Percentiles rank a stretch among this genome's conserved stretches.
Conservation (phyloP, 2,797 vertebrate species). For the Apodemus agrarius region DNA sequence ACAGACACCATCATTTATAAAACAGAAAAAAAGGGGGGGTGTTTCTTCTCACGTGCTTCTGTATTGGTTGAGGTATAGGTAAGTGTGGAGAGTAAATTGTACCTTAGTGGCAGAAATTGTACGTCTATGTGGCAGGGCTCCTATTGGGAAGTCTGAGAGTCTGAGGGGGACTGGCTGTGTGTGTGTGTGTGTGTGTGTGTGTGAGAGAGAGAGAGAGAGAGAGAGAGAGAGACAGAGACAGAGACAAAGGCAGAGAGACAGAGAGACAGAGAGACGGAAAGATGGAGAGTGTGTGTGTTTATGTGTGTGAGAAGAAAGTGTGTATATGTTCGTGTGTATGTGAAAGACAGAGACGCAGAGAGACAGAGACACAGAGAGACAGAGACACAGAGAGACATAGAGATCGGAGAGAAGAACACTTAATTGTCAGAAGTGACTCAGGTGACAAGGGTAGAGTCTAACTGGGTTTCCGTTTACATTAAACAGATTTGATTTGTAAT, state of each 20-base stretch:
- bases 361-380: background rate
- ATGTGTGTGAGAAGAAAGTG: too few species aligned
- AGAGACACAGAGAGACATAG: background rate
- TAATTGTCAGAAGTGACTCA: conserved; percentile 70
- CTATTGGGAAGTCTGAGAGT: background rate
- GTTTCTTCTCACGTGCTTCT: background rate
- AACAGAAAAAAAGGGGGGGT: background rate
- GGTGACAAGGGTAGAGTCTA: conserved; percentile 61
- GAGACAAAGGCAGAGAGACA: background rate
- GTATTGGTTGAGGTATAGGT: background rate
- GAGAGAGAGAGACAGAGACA: background rate
- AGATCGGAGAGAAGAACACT: background rate
- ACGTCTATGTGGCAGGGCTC: background rate
- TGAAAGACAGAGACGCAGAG: background rate
- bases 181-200: background rate
- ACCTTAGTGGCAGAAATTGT: background rate
- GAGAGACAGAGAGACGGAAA: background rate
- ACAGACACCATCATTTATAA: background rate
- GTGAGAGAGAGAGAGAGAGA: too few species aligned
- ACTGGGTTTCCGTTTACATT: conserved; percentile 72
- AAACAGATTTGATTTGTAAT: conserved; percentile 78
- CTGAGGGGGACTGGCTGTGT: background rate
- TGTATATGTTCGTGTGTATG: too few species aligned
- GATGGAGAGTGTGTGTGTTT: background rate
- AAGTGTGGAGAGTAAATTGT: background rate